phyloP scores from a whole-genome alignment of 2,888 invertebrate species.

The Cantharis rustica region DNA sequence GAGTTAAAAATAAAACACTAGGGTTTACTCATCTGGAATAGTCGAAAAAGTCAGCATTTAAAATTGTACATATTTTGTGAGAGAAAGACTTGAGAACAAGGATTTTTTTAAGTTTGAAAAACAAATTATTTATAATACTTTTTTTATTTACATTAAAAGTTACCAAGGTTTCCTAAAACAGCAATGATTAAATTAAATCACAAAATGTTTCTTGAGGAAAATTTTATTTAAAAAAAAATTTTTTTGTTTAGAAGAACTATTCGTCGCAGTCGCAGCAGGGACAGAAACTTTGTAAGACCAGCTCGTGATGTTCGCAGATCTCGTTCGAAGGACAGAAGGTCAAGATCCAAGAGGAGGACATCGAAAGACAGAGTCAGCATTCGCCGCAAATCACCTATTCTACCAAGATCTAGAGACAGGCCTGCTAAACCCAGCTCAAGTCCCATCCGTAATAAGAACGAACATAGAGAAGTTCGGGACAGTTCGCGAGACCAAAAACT shows the following conservation, averaged over 20 bases:
- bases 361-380: conserved; percentile 47
- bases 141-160: no score
- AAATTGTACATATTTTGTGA: no score
- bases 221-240: neutral
- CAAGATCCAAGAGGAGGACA: conserved; percentile 49
- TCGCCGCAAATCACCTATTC: conserved; percentile 52
- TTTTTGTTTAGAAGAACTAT: conserved; percentile 38
- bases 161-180: no score
- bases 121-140: no score
- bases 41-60: no score
- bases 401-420: conserved; percentile 40
- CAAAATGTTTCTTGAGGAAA: neutral
- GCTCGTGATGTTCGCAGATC: conserved; percentile 46
- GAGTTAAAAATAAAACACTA: no score
- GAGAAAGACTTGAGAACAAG: no score
- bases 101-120: no score
- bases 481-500: conserved; percentile 45
- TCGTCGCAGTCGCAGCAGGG: conserved; percentile 51
- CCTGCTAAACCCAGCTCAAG: conserved; percentile 50
- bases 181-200: no score
- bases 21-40: no score
- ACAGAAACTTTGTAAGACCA: conserved; percentile 46
- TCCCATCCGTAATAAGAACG: conserved; percentile 46
- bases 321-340: conserved; percentile 53
- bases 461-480: conserved; percentile 38